Base-by-base conservation (phyloP, 2,113 vertebrate species). In the Xenopus tropicalis region DNA sequence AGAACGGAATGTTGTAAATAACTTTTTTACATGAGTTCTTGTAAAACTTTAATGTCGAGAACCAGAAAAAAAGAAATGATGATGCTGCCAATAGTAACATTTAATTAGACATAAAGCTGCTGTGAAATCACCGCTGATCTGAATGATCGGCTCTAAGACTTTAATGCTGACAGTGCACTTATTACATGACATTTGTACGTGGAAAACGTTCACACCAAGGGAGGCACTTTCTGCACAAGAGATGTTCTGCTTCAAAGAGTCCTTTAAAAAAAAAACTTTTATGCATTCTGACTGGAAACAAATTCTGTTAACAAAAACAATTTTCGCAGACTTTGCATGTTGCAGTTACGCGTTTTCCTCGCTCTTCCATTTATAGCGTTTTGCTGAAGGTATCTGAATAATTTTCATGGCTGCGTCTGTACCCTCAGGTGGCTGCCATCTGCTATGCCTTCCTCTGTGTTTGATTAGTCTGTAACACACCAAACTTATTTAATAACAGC, bases 351-450 rank as follows among this genome's bases (percentile, higher is more conserved):
- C n/a, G 44, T 71, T 71, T 62, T 42, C 43, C 22, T 22, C 43
- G 42, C 21, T 54, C 61, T 59, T 29, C 44, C 59, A 66, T 66
- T 23, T 59, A 24, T 59, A 59, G 14, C 11, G 16, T 24, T 67
- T 67, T 58, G 37, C 29, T 46, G 12, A 20, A 17, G 20, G 29
- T 74, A 51, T 74, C 44, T 66, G 54, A 74, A 74, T 74, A 29
- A 58, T 67, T 67, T 59, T 21, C 71, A 51, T 74, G 64, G 64
- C 24, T 74, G n/a, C 1, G 1, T 29, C 54, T 21, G 54, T 16
- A 44, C 63, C 72, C 72, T 56, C 63, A 44, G 72, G 72, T 66
- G 63, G 37, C 21, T 19, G n/a, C 72, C 72, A 67, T 67, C 72
- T 74, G 72, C 37, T 43, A 13, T 25, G 54, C 51, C 37, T 44